Percentiles rank a stretch among this genome's conserved stretches.
Evolutionary conservation across 2,888 invertebrate species (phyloP).

Genomic region (Lomographa bimaculata): DNA sequence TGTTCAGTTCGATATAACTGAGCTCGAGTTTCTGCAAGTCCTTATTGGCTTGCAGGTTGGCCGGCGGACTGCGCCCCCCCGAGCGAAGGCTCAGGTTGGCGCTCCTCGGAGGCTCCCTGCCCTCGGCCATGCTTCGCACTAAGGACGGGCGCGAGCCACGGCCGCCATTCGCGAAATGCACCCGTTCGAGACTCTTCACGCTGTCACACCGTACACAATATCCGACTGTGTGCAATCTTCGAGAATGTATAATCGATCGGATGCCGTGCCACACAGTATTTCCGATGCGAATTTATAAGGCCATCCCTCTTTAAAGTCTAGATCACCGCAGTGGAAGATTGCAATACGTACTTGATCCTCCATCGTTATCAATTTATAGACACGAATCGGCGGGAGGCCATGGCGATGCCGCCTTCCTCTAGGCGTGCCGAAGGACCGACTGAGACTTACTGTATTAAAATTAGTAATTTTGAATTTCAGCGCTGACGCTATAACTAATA

Average conservation of each 20-base stretch:
- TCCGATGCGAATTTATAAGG: conserved; percentile 53
- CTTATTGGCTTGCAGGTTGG: conserved; percentile 53
- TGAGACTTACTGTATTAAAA: conserved; percentile 80
- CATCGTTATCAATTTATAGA: conserved; percentile 58
- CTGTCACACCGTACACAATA: conserved; percentile 68
- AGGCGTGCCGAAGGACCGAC: conserved; percentile 75
- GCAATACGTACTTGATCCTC: conserved; percentile 77
- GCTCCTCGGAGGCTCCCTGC: conserved; percentile 58
- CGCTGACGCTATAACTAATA: conserved; percentile 79
- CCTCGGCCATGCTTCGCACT: conserved; percentile 54
- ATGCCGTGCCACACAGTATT: conserved; percentile 63
- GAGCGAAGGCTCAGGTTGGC: conserved; percentile 51
- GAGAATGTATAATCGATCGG: conserved; percentile 71
- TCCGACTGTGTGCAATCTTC: conserved; percentile 63
- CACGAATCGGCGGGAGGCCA: conserved; percentile 56
- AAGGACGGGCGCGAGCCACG: conserved; percentile 55
- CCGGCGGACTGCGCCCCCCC: conserved; percentile 59
- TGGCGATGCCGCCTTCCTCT: conserved; percentile 68
- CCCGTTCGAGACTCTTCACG: conserved; percentile 66
- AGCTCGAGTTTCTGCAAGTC: conserved; percentile 75
- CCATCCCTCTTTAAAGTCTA: conserved; percentile 48
- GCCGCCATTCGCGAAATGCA: conserved; percentile 63
- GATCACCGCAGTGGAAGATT: conserved; percentile 44
- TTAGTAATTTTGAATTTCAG: conserved; percentile 81
- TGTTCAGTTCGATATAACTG: conserved; percentile 79